Evolutionary conservation across 2,113 vertebrate genomes (phyloP).

Genomic region (Bombycilla garrulus): DNA sequence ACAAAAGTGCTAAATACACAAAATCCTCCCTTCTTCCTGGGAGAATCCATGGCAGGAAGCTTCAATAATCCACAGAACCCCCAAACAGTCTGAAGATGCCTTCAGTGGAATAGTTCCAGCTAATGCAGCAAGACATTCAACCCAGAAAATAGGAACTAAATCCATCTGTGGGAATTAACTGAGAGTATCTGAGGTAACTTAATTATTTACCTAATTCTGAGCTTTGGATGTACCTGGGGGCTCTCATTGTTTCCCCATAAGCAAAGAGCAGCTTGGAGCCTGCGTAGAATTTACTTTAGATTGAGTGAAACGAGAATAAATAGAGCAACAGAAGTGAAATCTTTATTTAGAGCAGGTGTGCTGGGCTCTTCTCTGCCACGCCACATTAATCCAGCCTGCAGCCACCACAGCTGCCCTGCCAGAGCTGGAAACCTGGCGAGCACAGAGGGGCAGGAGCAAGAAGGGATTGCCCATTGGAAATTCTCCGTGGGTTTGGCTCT

Average conservation of each 20-base stretch:
- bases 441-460: not conserved
- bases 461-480: not conserved
- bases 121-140: slow-evolving; percentile 31
- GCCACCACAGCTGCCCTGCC: slow-evolving; percentile 30
- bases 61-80: slow-evolving; percentile 5
- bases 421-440: not conserved
- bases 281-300: not conserved
- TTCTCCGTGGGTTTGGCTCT: not conserved
- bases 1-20: not conserved
- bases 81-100: not conserved
- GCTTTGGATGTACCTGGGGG: slow-evolving; percentile 2
- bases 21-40: not conserved
- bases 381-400: slow-evolving; percentile 20
- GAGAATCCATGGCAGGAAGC: slow-evolving; percentile 6
- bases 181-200: slow-evolving; percentile 42
- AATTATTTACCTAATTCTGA: slow-evolving; percentile 46
- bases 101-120: slow-evolving; percentile 25
- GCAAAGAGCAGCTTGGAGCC: slow-evolving; percentile 24
- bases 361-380: not conserved
- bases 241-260: not conserved
- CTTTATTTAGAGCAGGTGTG: slow-evolving; percentile 46
- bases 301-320: not conserved
- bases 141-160: not conserved
- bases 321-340: slow-evolving; percentile 27
- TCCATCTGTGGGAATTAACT: slow-evolving; percentile 47